Evolutionary conservation across 1,140 invertebrate genomes (phyloP), one percentile per base, ranked within the genome.

Genomic region (Drosophila pseudoananassae): DNA sequence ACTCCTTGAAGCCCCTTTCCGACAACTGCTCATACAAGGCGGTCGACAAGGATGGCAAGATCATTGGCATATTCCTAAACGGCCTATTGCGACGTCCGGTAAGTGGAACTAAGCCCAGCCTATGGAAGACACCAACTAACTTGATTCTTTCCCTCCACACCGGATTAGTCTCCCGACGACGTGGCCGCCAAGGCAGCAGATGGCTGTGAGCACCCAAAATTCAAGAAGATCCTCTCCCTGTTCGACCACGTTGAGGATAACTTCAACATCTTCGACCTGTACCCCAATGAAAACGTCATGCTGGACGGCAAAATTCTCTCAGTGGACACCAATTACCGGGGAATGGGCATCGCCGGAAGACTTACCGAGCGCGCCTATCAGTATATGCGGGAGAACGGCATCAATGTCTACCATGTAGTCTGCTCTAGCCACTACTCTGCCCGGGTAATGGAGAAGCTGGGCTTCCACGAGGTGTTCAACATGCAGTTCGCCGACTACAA

Each of bases 391-490:
- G 64, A 82, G 15, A 65, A 90, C 6, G 66, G 82, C 0, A 92
- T 92, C 36, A 68, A 72, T 10, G 80, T 92, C 8, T 87, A 87
- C 6, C 89, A 92, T 33, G 93, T 93, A 1, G 93, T 95, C 65
- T 96, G 95, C 59, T 94, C 95, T 5, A 96, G 95, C 57, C 92
- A 93, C 49, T 96, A 94, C 84, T 96, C 96, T 6, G 95, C 95
- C 0, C 94, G 94, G 80, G 93, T 95, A 0, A 94, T 95, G 51
- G 93, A 94, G 60, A 93, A 94, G 59, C 85, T 95, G 8, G 95
- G 95, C 12, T 96, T 95, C 84, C 93, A 94, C 33, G 93, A 93
- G 61, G 93, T 95, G 40, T 96, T 95, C 78, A 92, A 92, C 33
- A 78, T 95, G 5, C 92, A 92, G 5, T 96, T 96, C 78, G 90